A percentile compares a stretch with the other conserved stretches of the same genome.
Evolutionary conservation across 2,888 invertebrate species (phyloP).

Genomic region (Caenorhabditis becei): DNA sequence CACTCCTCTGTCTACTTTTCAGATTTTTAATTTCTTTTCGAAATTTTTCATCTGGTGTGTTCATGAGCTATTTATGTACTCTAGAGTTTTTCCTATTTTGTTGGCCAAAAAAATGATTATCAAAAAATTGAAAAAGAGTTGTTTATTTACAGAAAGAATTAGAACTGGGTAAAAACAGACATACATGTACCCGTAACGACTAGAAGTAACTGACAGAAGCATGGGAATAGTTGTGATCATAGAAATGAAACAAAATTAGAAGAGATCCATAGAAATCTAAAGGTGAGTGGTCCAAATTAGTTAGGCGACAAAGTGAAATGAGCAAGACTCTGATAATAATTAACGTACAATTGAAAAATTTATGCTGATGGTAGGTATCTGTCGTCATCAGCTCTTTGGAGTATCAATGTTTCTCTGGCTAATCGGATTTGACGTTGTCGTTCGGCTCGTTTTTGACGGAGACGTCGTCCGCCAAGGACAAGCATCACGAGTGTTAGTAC

Average conservation of each 20-base stretch:
- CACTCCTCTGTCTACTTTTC: conserved; percentile 9
- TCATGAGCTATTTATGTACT: conserved; percentile 47
- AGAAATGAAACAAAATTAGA: neutral
- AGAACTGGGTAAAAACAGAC: neutral
- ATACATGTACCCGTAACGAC: neutral
- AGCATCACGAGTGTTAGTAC: conserved; percentile 62
- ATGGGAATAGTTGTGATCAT: neutral
- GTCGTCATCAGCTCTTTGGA: conserved; percentile 69
- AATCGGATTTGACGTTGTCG: conserved; percentile 58
- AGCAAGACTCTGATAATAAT: conserved; percentile 29
- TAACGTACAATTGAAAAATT: neutral
- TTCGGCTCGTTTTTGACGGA: conserved; percentile 47
- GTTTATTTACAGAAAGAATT: neutral
- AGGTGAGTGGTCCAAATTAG: conserved; percentile 31
- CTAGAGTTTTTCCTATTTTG: conserved; percentile 40
- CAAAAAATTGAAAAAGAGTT: neutral
- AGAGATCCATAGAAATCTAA: conserved; percentile 37
- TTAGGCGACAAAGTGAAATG: conserved; percentile 37
- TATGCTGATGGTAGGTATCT: conserved; percentile 66
- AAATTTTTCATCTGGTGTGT: conserved; percentile 2
- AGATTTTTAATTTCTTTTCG: conserved; percentile 19
- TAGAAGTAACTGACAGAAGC: conserved; percentile 2
- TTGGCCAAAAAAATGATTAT: conserved; percentile 1
- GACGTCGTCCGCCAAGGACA: conserved; percentile 60
- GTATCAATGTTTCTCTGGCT: conserved; percentile 66